Evolutionary conservation across 2,797 vertebrate genomes (phyloP).

Genomic region (Gymnothorax javanicus): DNA sequence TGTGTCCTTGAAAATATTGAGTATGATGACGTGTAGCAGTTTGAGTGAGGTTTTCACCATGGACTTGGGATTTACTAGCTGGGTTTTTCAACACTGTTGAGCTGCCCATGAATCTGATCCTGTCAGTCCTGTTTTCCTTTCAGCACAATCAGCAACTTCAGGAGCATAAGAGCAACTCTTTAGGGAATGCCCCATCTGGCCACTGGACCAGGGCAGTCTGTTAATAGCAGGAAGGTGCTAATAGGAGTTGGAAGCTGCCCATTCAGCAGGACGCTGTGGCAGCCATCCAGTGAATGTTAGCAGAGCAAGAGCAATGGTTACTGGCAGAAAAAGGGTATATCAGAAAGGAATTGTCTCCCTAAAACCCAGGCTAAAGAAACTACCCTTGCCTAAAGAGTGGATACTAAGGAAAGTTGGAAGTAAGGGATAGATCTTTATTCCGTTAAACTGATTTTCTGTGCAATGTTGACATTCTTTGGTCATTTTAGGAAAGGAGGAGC

Average conservation of each 20-base stretch:
- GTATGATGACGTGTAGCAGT: not conserved
- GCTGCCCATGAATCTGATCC: slow-evolving; percentile 15
- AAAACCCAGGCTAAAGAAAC: not conserved
- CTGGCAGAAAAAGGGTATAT: not conserved
- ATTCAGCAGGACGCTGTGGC: not conserved
- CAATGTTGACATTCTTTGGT: too few species aligned
- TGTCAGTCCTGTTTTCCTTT: slow-evolving; percentile 18
- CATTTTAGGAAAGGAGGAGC: not conserved
- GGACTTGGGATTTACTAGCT: not conserved
- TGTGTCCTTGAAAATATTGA: not conserved
- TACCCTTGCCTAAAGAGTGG: not conserved
- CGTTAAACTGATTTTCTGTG: too few species aligned
- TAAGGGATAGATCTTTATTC: not conserved
- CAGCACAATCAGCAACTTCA: slow-evolving; percentile 6
- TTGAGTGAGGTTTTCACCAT: not conserved
- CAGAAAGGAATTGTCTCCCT: not conserved
- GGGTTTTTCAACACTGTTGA: not conserved
- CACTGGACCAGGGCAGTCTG: slow-evolving; percentile 42
- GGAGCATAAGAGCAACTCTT: not conserved
- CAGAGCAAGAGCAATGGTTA: not conserved
- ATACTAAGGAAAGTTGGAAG: not conserved
- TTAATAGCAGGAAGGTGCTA: slow-evolving; percentile 46
- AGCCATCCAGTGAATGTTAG: not conserved
- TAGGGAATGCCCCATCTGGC: slow-evolving; percentile 19
- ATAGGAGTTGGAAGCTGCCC: slow-evolving; percentile 50